Percentiles rank a stretch among this genome's conserved stretches.
Evolutionary conservation across 2,113 vertebrate species (phyloP).

Genomic region (Bubalus kerabau): DNA sequence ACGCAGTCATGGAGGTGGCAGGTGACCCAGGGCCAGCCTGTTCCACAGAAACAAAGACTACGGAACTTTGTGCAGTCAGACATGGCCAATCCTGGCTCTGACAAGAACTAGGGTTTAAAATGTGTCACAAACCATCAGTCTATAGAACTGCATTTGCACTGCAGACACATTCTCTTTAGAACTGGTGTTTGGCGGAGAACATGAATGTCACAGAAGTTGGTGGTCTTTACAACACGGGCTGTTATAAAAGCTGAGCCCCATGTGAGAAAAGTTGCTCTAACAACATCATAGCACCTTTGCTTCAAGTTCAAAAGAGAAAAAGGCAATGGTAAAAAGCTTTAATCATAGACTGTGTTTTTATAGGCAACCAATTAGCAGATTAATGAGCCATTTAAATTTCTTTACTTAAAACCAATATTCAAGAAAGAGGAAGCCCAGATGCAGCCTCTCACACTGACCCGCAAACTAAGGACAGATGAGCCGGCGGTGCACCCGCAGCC

Average conservation of each 20-base stretch:
- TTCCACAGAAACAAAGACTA: neutral
- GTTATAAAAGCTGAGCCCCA: constrained; percentile 27
- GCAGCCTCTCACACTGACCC: constrained; percentile 63
- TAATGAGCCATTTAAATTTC: constrained; percentile 69
- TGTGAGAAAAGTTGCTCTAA: constrained; percentile 31
- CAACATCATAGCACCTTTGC: constrained; percentile 59
- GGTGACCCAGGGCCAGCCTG: neutral
- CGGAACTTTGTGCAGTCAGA: neutral
- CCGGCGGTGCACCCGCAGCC: constrained; percentile 72
- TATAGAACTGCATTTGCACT: neutral
- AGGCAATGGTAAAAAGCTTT: constrained; percentile 68
- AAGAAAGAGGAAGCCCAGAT: constrained; percentile 61
- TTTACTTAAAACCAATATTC: constrained; percentile 75
- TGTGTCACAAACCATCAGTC: neutral
- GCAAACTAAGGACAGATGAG: constrained; percentile 71
- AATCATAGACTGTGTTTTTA: constrained; percentile 74
- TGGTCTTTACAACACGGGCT: constrained; percentile 22
- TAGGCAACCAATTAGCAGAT: constrained; percentile 67
- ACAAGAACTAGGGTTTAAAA: neutral
- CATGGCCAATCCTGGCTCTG: neutral
- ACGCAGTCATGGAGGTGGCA: neutral
- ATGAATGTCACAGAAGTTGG: constrained; percentile 3
- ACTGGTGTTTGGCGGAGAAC: neutral
- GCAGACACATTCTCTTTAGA: constrained; percentile 31
- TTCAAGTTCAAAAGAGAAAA: constrained; percentile 58